Base-by-base conservation (phyloP, 2,888 invertebrate species). In the Drosophila borborema region DNA sequence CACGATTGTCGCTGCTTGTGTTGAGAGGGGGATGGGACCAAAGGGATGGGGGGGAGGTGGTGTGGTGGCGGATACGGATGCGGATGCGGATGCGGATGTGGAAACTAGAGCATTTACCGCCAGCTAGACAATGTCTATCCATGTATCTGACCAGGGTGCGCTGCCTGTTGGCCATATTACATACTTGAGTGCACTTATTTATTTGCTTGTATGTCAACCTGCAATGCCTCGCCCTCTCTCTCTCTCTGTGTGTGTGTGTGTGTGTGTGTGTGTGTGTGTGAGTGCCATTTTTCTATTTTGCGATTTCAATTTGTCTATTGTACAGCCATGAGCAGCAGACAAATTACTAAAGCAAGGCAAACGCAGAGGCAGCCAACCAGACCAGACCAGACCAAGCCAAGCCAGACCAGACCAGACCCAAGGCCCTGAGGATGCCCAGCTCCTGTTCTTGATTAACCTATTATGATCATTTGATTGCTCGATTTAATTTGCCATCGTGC, bases 101-200 rank as follows among this genome's bases (percentile, higher is more conserved):
- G 61, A 58, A 77, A 72, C 69, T 69, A 69, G 61, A 64, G 64
- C 70, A 66, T 64, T 55, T 36, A 76, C 12, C 64, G 75, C 43
- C 60, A 61, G 61, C 70, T 36, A 74, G 73, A 81, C 81, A 82
- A 70, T 80, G 41, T 55, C 41, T 51, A 51, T 34, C 49, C 41
- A n/a, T 31, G 81, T 18, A 81, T 82, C 82, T 82, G 83, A 82
- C 83, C 82, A 73, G 63, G 74, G 68, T 59, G 71, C 54, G 72
- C 46, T 69, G 49, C 54, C 54, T 77, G 51, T 71, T 83, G 81
- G 72, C 74, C 86, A 77, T 87, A 89, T 89, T 89, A 89, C 89
- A 89, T 87, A 89, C 82, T 87, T 86, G 87, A 89, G 86, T 89
- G 89, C 89, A 89, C 82, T 85, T 88, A 82, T 86, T 86, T 85